A percentile compares a stretch with the other conserved stretches of the same genome.
Evolutionary conservation across 30 jellyfish, hydroid and myxozoan species (phyloP).

Genomic region (Aurelia sp.): DNA sequence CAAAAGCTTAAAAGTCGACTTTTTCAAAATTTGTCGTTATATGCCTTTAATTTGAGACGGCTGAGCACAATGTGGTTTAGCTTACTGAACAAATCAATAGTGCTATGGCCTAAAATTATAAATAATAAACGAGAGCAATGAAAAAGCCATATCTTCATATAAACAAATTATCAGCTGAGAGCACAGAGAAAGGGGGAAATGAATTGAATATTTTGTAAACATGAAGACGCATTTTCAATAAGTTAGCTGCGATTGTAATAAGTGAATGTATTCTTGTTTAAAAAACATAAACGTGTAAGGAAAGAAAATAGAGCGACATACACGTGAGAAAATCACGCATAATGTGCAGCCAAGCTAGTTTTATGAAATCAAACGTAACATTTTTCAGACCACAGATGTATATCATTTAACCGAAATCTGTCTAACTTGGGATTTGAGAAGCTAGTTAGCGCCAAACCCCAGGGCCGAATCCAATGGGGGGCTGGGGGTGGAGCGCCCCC

Average conservation of each 20-base stretch:
- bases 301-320: constrained; percentile 13
- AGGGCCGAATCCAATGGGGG: no score
- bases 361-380: no score
- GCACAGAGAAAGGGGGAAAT: constrained; percentile 35
- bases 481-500: no score
- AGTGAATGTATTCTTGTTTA: constrained; percentile 49
- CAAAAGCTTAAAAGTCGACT: constrained; percentile 17
- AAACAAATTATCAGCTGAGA: constrained; percentile 56
- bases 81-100: constrained; percentile 7
- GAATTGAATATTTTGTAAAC: constrained; percentile 49
- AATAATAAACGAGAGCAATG: constrained; percentile 27
- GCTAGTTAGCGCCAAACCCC: no score
- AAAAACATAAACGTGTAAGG: constrained; percentile 32
- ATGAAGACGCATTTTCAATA: constrained; percentile 20
- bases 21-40: constrained; percentile 41
- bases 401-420: no score
- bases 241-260: constrained; percentile 35
- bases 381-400: no score
- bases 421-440: no score
- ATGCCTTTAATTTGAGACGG: constrained; percentile 49
- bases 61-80: constrained; percentile 49
- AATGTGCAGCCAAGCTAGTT: no score
- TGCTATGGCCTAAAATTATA: not conserved
- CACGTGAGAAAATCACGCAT: not conserved
- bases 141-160: constrained; percentile 26